These are phyloP conservation scores for human (Homo sapiens) DNA, from an alignment of 2,113 vertebrate genomes.

Conservation along the genomic window DNA sequence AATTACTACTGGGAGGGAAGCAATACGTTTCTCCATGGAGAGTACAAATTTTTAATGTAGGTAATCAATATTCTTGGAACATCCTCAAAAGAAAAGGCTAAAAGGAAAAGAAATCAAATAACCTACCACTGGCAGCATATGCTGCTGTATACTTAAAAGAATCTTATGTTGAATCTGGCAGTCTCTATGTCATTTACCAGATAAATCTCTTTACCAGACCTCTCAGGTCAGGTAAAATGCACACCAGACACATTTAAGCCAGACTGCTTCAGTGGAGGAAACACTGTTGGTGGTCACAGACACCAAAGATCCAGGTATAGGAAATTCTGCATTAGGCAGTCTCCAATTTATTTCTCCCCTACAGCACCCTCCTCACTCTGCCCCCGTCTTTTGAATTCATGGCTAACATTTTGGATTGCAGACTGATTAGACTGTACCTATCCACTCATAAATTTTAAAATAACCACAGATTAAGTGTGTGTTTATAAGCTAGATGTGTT, in stretches of 20 bases:
- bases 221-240: slow-evolving; percentile 77
- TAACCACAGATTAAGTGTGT: slow-evolving; percentile 69
- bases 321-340: slow-evolving; percentile 81
- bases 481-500: slow-evolving; percentile 67
- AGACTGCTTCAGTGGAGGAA: slow-evolving; percentile 67
- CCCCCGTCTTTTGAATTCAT: not conserved
- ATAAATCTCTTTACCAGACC: slow-evolving; percentile 88
- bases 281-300: slow-evolving; percentile 86
- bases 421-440: slow-evolving; percentile 58
- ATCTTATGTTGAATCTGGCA: slow-evolving; percentile 84
- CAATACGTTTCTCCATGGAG: not conserved
- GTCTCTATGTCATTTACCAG: slow-evolving; percentile 75
- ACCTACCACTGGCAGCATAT: slow-evolving; percentile 66
- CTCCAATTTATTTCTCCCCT: slow-evolving; percentile 49
- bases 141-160: slow-evolving; percentile 71
- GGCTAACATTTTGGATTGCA: slow-evolving; percentile 51
- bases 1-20: not conserved
- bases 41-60: slow-evolving; percentile 36
- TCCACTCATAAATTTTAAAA: slow-evolving; percentile 76
- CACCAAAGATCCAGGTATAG: slow-evolving; percentile 80
- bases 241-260: slow-evolving; percentile 74
- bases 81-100: slow-evolving; percentile 60
- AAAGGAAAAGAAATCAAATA: slow-evolving; percentile 72
- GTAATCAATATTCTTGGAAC: slow-evolving; percentile 66
- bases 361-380: not conserved